Evolutionary conservation across 2,888 invertebrate genomes (phyloP).

Genomic region (Tenthredo scrophulariae): DNA sequence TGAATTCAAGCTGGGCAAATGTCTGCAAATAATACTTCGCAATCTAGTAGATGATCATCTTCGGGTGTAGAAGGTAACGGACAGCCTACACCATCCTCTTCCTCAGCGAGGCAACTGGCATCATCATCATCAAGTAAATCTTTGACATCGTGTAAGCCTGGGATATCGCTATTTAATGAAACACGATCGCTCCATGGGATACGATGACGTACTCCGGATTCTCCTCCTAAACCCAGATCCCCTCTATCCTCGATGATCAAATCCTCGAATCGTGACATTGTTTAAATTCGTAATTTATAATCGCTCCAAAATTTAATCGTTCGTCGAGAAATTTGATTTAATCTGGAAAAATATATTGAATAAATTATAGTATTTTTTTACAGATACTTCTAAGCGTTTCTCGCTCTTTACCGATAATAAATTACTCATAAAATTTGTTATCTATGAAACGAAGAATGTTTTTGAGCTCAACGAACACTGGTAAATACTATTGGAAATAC

Average conservation of each 20-base stretch:
- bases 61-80: constrained; percentile 93
- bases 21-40: constrained; percentile 80
- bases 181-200: constrained; percentile 75
- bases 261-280: constrained; percentile 69
- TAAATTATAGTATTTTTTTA: neutral
- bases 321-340: neutral
- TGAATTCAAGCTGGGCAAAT: neutral
- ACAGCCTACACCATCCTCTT: constrained; percentile 91
- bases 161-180: constrained; percentile 73
- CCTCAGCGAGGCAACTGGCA: constrained; percentile 79
- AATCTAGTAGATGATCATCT: constrained; percentile 90
- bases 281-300: constrained; percentile 4
- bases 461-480: neutral
- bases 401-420: neutral
- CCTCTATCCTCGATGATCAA: constrained; percentile 67
- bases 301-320: neutral
- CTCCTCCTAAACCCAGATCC: constrained; percentile 57
- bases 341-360: constrained; percentile 7
- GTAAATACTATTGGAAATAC: neutral
- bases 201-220: constrained; percentile 72
- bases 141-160: constrained; percentile 74
- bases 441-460: neutral
- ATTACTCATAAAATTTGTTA: neutral
- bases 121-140: constrained; percentile 75
- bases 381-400: neutral